These are phyloP conservation scores for Whitmania pigra DNA, from an alignment of 1,140 invertebrate species.

Conservation along the genomic window DNA sequence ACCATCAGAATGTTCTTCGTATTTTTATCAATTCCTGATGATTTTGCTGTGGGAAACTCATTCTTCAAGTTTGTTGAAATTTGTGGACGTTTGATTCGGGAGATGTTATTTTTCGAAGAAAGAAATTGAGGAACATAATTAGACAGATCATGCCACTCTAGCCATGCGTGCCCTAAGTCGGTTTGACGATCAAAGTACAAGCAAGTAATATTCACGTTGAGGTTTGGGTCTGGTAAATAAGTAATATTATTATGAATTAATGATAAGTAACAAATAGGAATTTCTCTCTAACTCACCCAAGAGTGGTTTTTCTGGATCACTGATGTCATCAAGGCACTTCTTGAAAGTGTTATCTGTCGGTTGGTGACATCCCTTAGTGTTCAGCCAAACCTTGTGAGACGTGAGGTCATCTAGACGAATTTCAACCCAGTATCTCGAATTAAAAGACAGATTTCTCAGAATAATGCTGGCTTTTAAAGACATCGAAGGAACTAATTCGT, in stretches of 20 bases:
- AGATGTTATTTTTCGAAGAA: too few relatives aligned
- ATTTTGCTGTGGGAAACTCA: too few relatives aligned
- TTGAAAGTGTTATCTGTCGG: constrained; percentile 11
- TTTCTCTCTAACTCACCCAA: too few relatives aligned
- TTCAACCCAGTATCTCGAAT: constrained; percentile 20
- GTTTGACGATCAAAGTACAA: neutral
- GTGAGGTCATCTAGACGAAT: neutral
- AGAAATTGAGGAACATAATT: too few relatives aligned
- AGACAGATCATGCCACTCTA: neutral
- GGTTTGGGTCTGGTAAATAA: neutral
- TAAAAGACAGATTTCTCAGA: constrained; percentile 11
- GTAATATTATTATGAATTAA: too few relatives aligned
- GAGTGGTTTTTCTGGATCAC: neutral
- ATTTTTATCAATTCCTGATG: too few relatives aligned
- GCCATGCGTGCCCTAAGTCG: neutral
- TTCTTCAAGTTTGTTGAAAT: too few relatives aligned
- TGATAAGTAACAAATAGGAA: too few relatives aligned
- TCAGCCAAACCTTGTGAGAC: constrained; percentile 12
- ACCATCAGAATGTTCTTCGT: too few relatives aligned
- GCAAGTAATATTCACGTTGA: neutral
- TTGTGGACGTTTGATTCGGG: too few relatives aligned
- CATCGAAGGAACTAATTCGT: neutral
- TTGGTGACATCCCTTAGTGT: constrained; percentile 7
- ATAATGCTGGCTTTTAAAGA: constrained; percentile 10
- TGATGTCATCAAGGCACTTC: constrained; percentile 6